Base-by-base conservation (phyloP, 2,888 invertebrate genomes). In the Amiota communis region DNA sequence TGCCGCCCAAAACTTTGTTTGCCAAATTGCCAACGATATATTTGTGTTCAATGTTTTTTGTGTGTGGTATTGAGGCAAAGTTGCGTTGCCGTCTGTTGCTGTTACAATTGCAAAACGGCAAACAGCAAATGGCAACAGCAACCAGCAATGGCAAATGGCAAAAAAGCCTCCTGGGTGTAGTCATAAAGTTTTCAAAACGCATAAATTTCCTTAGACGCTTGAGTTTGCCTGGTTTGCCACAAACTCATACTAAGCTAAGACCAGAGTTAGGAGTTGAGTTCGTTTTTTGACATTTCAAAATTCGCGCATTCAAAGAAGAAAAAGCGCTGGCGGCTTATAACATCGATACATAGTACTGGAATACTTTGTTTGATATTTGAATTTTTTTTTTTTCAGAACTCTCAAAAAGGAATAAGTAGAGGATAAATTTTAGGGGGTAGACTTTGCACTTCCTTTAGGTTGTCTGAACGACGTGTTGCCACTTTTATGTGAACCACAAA, bases 131-230 rank as follows among this genome's bases (percentile, higher is more conserved):
- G 53, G 6, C 53, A 51, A 2, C 53, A 4, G n/a, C 59, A 17
- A 15, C 57, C 57, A 20, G n/a, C 59, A 17, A 20, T 8, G 11
- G 15, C 59, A 59, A 63, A 23, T 72, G 75, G 76, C 78, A 77
- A 74, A 79, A 85, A 84, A 77, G 73, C 73, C 85, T 84, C 81
- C 71, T 74, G 85, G 86, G 86, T 77, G 80, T 77, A 80, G 76
- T 86, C 77, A 75, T 48, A 80, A 86, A 85, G 71, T 85, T 86
- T 86, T 71, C 61, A 71, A 80, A 81, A 80, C 78, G 76, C 83
- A 86, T 84, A 85, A 81, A 81, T 81, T 74, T 76, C 47, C 65
- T 76, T 48, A 65, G 75, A 46, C 59, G 77, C 72, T 13, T 11
- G 47, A 3, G 36, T 8, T 20, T 20, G 57, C 59, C 8, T 59